phyloP scores from a whole-genome alignment of 2,113 vertebrate species.

The Panthera tigris region DNA sequence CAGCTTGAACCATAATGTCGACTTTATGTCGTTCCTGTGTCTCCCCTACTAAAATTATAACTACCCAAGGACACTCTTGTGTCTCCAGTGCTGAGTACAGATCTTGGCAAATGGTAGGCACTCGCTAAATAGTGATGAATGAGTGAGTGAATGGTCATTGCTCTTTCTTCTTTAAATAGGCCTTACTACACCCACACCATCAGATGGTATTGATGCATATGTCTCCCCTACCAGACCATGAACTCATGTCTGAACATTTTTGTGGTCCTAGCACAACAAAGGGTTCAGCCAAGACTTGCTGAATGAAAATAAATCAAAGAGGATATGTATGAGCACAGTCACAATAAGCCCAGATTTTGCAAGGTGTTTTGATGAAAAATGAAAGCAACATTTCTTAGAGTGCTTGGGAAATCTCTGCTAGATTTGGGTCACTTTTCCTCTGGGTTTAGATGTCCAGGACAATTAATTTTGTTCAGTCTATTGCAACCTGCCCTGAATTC shows the following conservation, averaged over 20 bases:
- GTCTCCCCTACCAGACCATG: neutral
- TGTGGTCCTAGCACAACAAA: too few species aligned
- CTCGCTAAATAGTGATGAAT: neutral
- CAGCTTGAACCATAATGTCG: neutral
- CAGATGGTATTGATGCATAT: neutral
- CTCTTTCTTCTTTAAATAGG: neutral
- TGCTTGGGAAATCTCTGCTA: neutral
- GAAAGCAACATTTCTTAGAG: neutral
- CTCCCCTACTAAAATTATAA: neutral
- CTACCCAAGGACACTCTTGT: neutral
- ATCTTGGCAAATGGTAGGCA: neutral
- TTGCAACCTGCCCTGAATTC: neutral
- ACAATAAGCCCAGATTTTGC: neutral
- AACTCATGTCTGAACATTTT: neutral
- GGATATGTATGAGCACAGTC: accelerated
- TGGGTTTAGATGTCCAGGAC: neutral
- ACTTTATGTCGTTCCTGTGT: neutral
- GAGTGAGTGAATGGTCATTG: neutral
- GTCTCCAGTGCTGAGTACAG: neutral
- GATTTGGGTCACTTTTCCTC: neutral
- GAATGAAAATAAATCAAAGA: neutral
- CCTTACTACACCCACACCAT: neutral
- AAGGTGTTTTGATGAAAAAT: neutral
- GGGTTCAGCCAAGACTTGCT: neutral
- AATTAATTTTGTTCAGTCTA: neutral